Evolutionary conservation across 2,888 invertebrate genomes (phyloP).

Genomic region (Tenthredo amoena): DNA sequence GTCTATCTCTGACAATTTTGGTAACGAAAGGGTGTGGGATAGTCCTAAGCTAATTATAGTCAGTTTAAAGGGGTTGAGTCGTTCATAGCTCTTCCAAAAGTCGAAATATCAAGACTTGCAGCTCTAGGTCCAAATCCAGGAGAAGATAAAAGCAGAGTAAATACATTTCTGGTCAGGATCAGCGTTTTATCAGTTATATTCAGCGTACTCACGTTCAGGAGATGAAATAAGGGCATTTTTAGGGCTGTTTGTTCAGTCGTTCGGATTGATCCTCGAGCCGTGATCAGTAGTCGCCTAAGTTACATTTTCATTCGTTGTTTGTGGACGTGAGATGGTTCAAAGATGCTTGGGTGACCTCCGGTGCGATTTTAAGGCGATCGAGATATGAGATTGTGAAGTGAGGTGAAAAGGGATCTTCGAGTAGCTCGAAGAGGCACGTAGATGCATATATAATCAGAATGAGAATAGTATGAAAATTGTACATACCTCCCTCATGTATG

Average conservation of each 20-base stretch:
- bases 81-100: neutral
- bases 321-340: neutral
- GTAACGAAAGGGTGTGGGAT: neutral
- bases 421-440: neutral
- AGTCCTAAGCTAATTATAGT: neutral
- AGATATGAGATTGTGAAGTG: neutral
- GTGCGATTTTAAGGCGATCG: neutral
- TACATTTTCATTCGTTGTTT: neutral
- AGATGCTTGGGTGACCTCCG: neutral
- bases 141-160: neutral
- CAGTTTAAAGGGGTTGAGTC: neutral
- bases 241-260: constrained; percentile 25
- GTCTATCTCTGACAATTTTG: neutral
- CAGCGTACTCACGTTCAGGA: neutral
- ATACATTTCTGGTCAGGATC: neutral
- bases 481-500: no score
- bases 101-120: neutral
- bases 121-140: neutral
- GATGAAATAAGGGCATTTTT: neutral
- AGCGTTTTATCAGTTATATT: neutral
- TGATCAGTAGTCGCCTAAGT: neutral
- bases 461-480: neutral
- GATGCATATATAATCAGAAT: neutral
- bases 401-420: neutral
- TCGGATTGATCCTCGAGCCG: neutral